These are phyloP conservation scores for Lanius collurio DNA, from an alignment of 2,113 vertebrate species.

Conservation along the genomic window DNA sequence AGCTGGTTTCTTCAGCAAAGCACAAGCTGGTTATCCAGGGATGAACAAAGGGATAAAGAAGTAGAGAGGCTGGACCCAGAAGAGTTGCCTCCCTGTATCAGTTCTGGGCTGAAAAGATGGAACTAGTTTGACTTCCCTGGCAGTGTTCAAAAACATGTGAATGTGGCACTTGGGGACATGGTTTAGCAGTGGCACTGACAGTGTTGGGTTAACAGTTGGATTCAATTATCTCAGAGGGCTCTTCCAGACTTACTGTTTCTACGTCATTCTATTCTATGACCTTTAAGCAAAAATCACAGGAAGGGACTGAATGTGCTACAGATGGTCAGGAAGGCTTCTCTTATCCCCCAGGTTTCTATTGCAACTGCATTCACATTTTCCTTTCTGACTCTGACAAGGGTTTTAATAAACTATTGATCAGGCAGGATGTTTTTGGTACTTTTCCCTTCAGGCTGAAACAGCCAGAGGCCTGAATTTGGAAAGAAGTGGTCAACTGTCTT, in stretches of 20 bases:
- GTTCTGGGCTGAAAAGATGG: neutral
- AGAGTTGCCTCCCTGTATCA: neutral
- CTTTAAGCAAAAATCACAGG: neutral
- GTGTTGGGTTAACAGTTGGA: neutral
- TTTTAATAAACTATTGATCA: neutral
- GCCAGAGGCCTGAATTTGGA: neutral
- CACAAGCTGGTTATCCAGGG: neutral
- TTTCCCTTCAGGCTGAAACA: neutral
- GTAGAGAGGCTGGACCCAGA: neutral
- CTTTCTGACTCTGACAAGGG: neutral
- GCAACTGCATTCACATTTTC: neutral
- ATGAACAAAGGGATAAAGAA: neutral
- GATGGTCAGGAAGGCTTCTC: neutral
- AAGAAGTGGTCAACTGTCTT: neutral
- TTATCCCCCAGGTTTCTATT: neutral
- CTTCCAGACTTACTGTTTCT: neutral
- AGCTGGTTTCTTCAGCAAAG: neutral
- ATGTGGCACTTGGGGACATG: neutral
- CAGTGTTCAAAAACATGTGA: fast-evolving
- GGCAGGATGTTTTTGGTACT: neutral
- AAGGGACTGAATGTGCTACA: neutral
- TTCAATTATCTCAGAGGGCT: neutral
- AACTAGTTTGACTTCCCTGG: neutral
- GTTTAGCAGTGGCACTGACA: neutral
- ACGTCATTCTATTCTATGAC: no score